Conservation (phyloP, 2,888 invertebrate genomes). For the Drosophila colorata region DNA sequence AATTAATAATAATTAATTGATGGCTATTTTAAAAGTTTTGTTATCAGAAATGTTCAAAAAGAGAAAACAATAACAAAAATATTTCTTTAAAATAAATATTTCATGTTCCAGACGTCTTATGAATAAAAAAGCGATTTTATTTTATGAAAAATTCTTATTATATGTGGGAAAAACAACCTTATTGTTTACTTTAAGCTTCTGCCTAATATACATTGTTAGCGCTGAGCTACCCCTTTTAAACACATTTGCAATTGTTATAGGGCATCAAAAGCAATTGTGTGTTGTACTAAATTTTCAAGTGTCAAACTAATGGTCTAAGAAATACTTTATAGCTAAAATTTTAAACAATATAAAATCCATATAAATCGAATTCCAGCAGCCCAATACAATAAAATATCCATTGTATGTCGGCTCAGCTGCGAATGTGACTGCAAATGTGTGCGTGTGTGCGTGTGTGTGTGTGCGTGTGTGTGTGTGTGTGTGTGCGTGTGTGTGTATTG, state of each 20-base stretch:
- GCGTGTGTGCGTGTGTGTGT: conserved; percentile 12
- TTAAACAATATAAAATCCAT: conserved; percentile 72
- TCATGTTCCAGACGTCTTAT: too few relatives aligned
- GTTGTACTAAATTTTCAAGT: conserved; percentile 73
- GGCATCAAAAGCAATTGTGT: conserved; percentile 53
- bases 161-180: too few relatives aligned
- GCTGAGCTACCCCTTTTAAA: background rate
- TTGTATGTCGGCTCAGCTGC: conserved; percentile 54
- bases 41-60: too few relatives aligned
- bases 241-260: background rate
- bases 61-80: too few relatives aligned
- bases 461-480: conserved; percentile 2
- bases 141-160: too few relatives aligned
- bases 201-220: too few relatives aligned
- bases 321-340: conserved; percentile 76
- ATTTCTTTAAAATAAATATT: too few relatives aligned
- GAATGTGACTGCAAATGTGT: conserved; percentile 15
- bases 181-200: too few relatives aligned
- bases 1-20: too few relatives aligned
- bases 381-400: conserved; percentile 73
- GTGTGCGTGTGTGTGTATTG: conserved; percentile 15
- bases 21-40: too few relatives aligned
- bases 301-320: conserved; percentile 80
- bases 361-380: conserved; percentile 65
- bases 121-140: too few relatives aligned